phyloP scores from a whole-genome alignment of 1,140 invertebrate genomes.

The Bombus confusus region DNA sequence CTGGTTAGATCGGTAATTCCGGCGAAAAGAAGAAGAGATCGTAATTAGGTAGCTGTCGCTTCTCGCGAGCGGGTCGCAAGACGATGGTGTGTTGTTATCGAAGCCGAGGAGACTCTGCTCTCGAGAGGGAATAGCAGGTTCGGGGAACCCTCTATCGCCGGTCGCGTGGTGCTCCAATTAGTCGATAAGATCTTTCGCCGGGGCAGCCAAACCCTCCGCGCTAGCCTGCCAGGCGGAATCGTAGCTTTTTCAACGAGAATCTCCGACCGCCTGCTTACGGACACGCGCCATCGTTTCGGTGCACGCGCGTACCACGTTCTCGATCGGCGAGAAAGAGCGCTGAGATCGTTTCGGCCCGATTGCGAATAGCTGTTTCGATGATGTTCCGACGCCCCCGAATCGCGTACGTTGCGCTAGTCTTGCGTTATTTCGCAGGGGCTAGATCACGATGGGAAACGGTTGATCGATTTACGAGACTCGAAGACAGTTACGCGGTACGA shows the following conservation, averaged over 20 bases:
- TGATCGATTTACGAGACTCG: not conserved
- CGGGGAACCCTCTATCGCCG: slow-evolving; percentile 50
- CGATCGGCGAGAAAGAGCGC: not conserved
- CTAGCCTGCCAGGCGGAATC: not conserved
- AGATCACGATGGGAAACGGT: not conserved
- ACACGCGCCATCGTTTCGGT: not conserved
- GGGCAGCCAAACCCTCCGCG: slow-evolving; percentile 21
- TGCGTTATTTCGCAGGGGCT: not conserved
- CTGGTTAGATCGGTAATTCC: slow-evolving; percentile 50
- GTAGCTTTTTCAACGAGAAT: slow-evolving; percentile 7
- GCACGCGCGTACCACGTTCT: too few species aligned
- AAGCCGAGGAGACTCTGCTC: slow-evolving; percentile 55
- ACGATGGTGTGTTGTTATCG: slow-evolving; percentile 59
- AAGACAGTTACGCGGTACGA: not conserved
- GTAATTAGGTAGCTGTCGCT: slow-evolving; percentile 67
- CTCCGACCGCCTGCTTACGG: not conserved
- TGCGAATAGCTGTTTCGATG: too few species aligned
- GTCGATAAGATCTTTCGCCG: slow-evolving; percentile 65
- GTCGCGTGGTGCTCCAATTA: slow-evolving; percentile 66
- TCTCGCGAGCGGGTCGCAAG: slow-evolving; percentile 39
- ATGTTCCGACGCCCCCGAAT: too few species aligned
- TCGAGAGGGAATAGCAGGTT: slow-evolving; percentile 11
- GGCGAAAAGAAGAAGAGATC: slow-evolving; percentile 54
- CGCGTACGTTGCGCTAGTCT: not conserved
- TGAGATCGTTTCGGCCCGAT: too few species aligned